Conservation (phyloP, 2,888 invertebrate genomes). For the Koerneria pararmatus region DNA sequence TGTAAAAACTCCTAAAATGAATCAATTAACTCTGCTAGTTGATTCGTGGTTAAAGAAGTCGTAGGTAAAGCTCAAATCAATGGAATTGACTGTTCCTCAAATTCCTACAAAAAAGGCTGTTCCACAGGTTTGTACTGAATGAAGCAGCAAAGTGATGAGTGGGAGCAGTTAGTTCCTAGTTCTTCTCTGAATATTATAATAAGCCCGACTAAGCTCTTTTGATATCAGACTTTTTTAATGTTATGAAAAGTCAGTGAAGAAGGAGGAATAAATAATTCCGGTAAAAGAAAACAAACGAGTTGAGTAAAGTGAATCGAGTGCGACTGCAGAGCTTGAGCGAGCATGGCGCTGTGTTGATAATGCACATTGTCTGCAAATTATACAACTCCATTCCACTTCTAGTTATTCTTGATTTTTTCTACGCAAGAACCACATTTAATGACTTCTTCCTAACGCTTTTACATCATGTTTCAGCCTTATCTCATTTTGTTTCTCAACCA, state of each 20-base stretch:
- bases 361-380: slow-evolving; percentile 73
- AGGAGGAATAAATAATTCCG: slow-evolving; percentile 4
- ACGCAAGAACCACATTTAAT: background rate
- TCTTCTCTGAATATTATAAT: background rate
- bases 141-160: too few species aligned
- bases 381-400: slow-evolving; percentile 11
- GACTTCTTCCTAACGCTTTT: too few species aligned
- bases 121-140: too few species aligned
- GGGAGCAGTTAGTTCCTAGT: too few species aligned
- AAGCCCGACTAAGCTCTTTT: background rate
- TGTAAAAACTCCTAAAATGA: too few species aligned
- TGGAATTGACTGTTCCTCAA: too few species aligned
- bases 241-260: background rate
- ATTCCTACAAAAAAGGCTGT: too few species aligned
- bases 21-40: too few species aligned
- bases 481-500: too few species aligned
- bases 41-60: too few species aligned
- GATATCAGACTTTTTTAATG: background rate
- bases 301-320: slow-evolving; percentile 84
- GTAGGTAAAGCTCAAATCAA: too few species aligned
- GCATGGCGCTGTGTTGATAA: slow-evolving; percentile 85
- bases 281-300: slow-evolving; percentile 69
- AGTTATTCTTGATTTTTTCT: background rate
- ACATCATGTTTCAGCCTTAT: too few species aligned
- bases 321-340: slow-evolving; percentile 79